Evolutionary conservation across 2,888 invertebrate species (phyloP), one percentile per base, ranked within the genome.

Genomic region (Dexiosoma caninum): DNA sequence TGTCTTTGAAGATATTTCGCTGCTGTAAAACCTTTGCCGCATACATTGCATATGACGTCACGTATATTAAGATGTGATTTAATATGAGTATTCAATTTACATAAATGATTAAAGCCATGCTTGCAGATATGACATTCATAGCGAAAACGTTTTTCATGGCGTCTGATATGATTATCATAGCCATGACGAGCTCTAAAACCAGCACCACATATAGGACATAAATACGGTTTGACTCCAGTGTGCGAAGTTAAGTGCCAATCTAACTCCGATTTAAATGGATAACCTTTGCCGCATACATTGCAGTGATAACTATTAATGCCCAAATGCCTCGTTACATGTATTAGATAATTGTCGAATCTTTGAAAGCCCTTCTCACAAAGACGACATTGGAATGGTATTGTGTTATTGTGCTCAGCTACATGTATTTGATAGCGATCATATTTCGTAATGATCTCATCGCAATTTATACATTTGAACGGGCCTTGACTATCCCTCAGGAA

Each of bases 1-100:
- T 88, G 88, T 23, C 85, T 84, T 1, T 84, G 82, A 44, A 87
- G 76, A 12, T 86, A 85, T 44, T 85, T 81, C 23, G 46, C 76
- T 7, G 81, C 85, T 2, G 84, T 84, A 64, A 87, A 87, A 0
- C 84, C 66, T 16, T 87, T 86, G 0, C 78, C 84, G 12, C 87
- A 88, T 0, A 84, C 57, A 8, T 84, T 85, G 74, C 88, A 88
- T n/a, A 85, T 83, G 27, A 85, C 86, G 81, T 86, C 86, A 66
- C 85, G 85, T 23, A 87, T 86, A 72, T 87, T 86, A 0, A 85
- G 72, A 80, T 87, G 88, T 2, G 85, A 87, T 57, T 86, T 87
- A 14, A 88, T 85, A 62, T 88, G 88, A 35, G 71, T 55, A 40
- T 75, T 81, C 1, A 77, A 35, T 21, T 51, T 62, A 27, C 71